Base-by-base conservation (phyloP, 2,113 vertebrate genomes). In the Plotosus lineatus region DNA sequence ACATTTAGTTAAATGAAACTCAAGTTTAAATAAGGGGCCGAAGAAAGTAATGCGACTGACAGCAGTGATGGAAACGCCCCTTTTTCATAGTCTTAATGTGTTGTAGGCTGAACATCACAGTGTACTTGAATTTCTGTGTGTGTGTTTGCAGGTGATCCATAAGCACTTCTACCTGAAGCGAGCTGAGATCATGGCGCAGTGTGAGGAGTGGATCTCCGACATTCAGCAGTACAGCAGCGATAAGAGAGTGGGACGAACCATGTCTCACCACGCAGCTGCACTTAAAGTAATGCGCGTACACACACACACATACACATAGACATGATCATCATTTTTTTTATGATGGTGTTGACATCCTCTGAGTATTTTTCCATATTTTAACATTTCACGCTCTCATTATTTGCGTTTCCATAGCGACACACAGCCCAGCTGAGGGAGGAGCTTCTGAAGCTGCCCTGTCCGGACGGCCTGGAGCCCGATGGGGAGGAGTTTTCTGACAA, bases 181-280 rank as follows among this genome's bases (percentile, higher is more conserved):
- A 82, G 93, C 93, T 1, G 97, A 99, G 92, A 96, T 99, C 89
- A 97, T 99, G 96, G 94, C 94, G 75, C 98, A 99, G 90, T 99
- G 98, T 85, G 97, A 99, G 85, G 97, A 98, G 84, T 99, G 98
- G 98, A 99, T 99, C 86, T 93, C 96, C 7, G 98, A 99, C 91
- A 98, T 99, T 85, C 98, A 99, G 91, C 98, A 99, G 91, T 97
- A 99, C 90, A 99, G 98, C 95, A 98, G 96, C 9, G 98, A 99
- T 88, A 99, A 99, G 88, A 91, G 98, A 73, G 98, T 99, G 1
- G 98, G 98, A 82, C 95, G 98, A 86, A 99, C 98, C 53, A 99
- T 99, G 98, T 98, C 97, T 84, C 98, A 99, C 79, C 98, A 99
- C 0, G 98, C 98, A 17, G 97, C 98, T 36, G 98, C 98, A 31